Base-by-base conservation (phyloP, 2,113 vertebrate genomes). In the Neogale vison region DNA sequence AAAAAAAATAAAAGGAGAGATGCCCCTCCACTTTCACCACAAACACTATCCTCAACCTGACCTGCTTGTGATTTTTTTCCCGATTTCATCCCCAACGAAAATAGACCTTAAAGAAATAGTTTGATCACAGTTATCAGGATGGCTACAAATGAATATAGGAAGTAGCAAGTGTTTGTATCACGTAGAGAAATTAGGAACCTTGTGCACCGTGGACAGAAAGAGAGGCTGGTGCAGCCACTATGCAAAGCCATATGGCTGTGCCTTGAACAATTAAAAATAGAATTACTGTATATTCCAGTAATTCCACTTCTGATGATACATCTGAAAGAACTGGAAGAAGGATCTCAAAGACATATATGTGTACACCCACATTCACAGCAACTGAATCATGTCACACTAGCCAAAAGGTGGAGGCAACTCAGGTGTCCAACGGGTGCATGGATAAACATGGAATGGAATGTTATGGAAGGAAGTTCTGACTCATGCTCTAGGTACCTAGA, bases 51-150 rank as follows among this genome's bases (percentile, higher is more conserved):
- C 93, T 95, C 97, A 98, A 95, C 93, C 97, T 98, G 97, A 98
- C 96, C 96, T 97, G 97, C 95, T 98, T 98, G 98, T 85, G 92
- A 3, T 87, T 98, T 98, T 98, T 55, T 98, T 95, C 97, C 96
- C 94, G 96, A 98, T 98, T 98, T 98, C 97, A 90, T 82, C 87
- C 93, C 94, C 95, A 98, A 95, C 97, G 94, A 97, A 98, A 98
- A 98, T 79, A 98, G 91, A 98, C 7, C 55, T 95, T 29, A 2
- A 90, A 95, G 96, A 96, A 96, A 97, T 93, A 47, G 61, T 34
- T 93, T 93, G 39, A 45, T 61, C 6, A 47, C 4, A 26, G 7
- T 10, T 4, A 0, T 45, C 24, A 88, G 69, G 21, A 13, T 67
- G 55, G 21, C 55, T 67, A 47, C 3, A 52, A 24, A 79, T 7